phyloP scores from a whole-genome alignment of 2,888 invertebrate genomes.

The Bellardia bayeri region DNA sequence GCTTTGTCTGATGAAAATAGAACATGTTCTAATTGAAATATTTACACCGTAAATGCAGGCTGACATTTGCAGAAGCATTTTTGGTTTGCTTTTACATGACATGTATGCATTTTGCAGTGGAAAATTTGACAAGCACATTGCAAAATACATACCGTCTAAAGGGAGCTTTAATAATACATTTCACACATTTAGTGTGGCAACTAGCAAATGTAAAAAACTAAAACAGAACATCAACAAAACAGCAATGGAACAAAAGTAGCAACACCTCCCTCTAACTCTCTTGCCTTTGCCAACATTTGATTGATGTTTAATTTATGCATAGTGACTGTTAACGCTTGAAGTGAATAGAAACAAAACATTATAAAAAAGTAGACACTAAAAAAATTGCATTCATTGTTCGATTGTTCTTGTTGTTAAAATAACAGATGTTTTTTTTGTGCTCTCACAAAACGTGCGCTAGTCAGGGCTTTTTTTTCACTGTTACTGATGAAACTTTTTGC shows the following conservation, averaged over 20 bases:
- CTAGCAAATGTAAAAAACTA: constrained; percentile 23
- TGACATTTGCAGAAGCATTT: too few relatives aligned
- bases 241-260: constrained; percentile 23
- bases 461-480: constrained; percentile 25
- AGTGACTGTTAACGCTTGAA: constrained; percentile 61
- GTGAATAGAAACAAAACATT: constrained; percentile 5
- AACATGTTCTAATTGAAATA: too few relatives aligned
- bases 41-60: too few relatives aligned
- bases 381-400: constrained; percentile 51
- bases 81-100: too few relatives aligned
- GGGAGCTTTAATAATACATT: neutral
- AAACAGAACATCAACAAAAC: neutral
- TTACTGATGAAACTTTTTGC: neutral
- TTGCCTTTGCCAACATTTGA: constrained; percentile 34
- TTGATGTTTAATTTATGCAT: constrained; percentile 68
- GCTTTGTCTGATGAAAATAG: too few relatives aligned
- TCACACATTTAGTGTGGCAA: constrained; percentile 21
- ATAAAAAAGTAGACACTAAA: neutral
- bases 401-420: constrained; percentile 37
- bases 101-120: too few relatives aligned
- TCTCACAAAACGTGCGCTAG: constrained; percentile 22
- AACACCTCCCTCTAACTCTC: neutral
- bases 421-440: constrained; percentile 59
- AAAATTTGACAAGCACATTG: too few relatives aligned
- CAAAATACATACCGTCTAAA: too few relatives aligned